Base-by-base conservation (phyloP, 1,140 invertebrate species). In the Heliconius eleuchia region DNA sequence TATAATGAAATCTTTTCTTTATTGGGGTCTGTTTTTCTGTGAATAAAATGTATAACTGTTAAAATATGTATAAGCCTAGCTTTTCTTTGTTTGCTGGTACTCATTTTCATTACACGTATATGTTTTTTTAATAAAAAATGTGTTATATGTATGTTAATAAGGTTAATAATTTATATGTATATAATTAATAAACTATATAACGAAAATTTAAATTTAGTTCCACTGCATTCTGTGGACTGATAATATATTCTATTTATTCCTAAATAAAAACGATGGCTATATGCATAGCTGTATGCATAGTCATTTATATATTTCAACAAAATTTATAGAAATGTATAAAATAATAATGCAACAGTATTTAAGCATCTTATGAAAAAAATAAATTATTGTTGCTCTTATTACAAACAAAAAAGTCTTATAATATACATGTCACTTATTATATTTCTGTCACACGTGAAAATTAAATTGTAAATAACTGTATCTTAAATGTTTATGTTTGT, bases 41-140 rank as follows among this genome's bases (percentile, higher is more conserved):
- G 73, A 55, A 74, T 37, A 74, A 74, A 74, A 74, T 60, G 52
- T 55, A 19, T 19, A n/a, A 55, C 19, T 55, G n/a, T 3, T 60
- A 66, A 57, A 57, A 8, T 66, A 23, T 11, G 27, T 60, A 5
- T 66, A 66, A 66, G 60, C 60, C 60, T 30, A 66, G 23, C 60
- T 66, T 66, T 66, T 66, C 13, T 66, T 66, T 66, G 23, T 66
- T 66, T 66, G 60, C 60, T 66, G 23, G 60, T 66, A 66, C 23
- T 66, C 60, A 66, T 66, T 66, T 66, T 30, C 60, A 66, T 66
- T 66, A 66, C 60, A 66, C 11, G 5, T 66, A 27, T 30, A 66
- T 66, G 27, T 27, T 57, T 57, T 57, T 66, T 37, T 37, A 30
- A 66, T 66, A 16, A 71, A n/a, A 18, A 52, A 52, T 42, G 34